These are phyloP conservation scores for Dermochelys coriacea DNA, from an alignment of 2,797 vertebrate genomes.

Conservation along the genomic window DNA sequence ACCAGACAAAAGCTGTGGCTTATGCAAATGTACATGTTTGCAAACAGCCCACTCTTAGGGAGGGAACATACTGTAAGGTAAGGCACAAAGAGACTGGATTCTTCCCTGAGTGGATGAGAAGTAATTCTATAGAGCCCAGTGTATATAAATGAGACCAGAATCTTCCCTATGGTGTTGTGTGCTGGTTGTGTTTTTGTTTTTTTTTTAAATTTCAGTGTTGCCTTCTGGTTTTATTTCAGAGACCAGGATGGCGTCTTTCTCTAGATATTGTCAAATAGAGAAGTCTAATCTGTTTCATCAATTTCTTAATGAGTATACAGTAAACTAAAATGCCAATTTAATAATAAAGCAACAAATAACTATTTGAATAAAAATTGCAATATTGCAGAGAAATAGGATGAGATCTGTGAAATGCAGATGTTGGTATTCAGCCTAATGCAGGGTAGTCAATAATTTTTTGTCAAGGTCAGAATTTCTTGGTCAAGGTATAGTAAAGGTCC, in stretches of 20 bases:
- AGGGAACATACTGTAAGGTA: background rate
- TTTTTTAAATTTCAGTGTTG: background rate
- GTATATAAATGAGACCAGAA: background rate
- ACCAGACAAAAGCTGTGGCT: slow-evolving; percentile 44
- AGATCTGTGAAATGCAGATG: background rate
- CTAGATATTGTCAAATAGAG: background rate
- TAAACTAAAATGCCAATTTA: background rate
- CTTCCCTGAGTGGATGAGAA: background rate
- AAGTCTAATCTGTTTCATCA: background rate
- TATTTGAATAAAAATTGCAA: background rate
- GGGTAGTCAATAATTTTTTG: background rate
- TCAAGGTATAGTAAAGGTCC: background rate
- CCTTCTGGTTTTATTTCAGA: background rate
- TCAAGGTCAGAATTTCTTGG: background rate
- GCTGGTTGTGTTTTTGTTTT: too few relatives aligned
- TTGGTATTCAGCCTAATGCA: background rate
- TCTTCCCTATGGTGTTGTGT: background rate
- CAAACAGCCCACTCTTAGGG: slow-evolving; percentile 11
- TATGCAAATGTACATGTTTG: slow-evolving; percentile 34
- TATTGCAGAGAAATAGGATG: background rate
- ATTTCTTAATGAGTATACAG: background rate
- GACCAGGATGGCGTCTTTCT: background rate
- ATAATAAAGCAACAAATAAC: background rate
- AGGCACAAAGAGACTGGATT: background rate
- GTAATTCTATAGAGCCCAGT: background rate